Base-by-base conservation (phyloP, 2,113 vertebrate species). In the Megaleporinus macrocephalus region DNA sequence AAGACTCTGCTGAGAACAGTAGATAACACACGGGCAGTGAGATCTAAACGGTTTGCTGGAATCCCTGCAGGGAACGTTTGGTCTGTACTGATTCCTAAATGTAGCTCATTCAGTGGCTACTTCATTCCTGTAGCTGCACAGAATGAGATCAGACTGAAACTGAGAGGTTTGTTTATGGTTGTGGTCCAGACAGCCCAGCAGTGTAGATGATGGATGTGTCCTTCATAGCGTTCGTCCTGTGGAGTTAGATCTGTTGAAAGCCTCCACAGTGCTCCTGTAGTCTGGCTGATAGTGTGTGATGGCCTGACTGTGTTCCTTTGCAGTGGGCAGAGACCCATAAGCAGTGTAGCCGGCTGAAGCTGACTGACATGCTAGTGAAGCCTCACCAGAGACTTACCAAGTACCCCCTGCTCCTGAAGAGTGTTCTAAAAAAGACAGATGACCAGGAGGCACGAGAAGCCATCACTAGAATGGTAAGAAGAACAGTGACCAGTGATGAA, bases 351-450 rank as follows among this genome's bases (percentile, higher is more conserved):
- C 95, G 98, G 9, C 93, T 99, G 90, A 98, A 99, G 89, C 93
- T 99, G 83, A 95, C 96, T 0, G 98, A 99, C 93, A 99, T 99
- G 98, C 84, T 99, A 87, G 97, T 96, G 33, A 98, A 98, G 88
- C 98, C 98, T 7, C 98, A 99, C 88, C 98, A 98, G 91, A 94
- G 98, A 65, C 96, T 99, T 81, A 99, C 98, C 90, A 99, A 98
- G 84, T 99, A 98, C 77, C 98, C 97, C 0, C 95, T 99, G 79
- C 95, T 99, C 44, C 97, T 99, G 86, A 98, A 98, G 89, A 97
- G 96, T 0, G 86, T 99, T 24, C 93, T 98, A 18, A 96, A 98
- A 90, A 99, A 96, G 91, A 99, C 97, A 0, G 97, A 98, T 0
- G 96, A 97, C 16, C 88, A 89, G 0, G 63, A 76, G 0, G 86